Evolutionary conservation across 1,140 invertebrate species (phyloP), one percentile per base, ranked within the genome.

Genomic region (Drosophila subobscura): DNA sequence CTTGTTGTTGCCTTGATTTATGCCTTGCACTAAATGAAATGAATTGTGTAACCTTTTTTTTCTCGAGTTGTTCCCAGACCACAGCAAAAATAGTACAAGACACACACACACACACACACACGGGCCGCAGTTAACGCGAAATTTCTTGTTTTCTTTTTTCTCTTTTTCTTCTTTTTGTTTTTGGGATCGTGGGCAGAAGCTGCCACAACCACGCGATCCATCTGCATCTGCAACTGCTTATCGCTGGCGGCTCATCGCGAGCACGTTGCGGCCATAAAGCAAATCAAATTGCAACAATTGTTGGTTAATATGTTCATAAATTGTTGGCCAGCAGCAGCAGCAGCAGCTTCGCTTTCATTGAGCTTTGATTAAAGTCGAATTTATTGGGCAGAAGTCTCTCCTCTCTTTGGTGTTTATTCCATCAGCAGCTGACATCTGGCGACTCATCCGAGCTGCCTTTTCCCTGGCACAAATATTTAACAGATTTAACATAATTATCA

Each of bases 271-370:
- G 71, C 75, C 71, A 88, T 88, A 88, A 88, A 88, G 74, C 81
- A 88, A 88, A 88, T 88, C 74, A 89, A 88, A 88, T 88, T 88
- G 83, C 83, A 88, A 89, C 83, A 88, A 88, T 88, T 88, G 83
- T 83, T 83, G 78, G 83, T 88, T 88, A 86, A 86, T 86, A 86
- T 88, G 83, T 86, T 86, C 83, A 86, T 86, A 86, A 88, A 86
- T 86, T 78, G 73, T 73, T 73, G 66, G 57, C 57, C 66, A 55
- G 56, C 70, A 71, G 60, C 16, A 20, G 16, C 16, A 20, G 16
- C 16, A 20, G 16, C 16, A 20, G 16, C 68, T 70, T 86, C 77
- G 74, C 80, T 85, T 86, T 85, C 80, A 86, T 85, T 85, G 64
- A 60, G 49, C 67, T 58, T 66, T 66, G 72, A 44, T 77, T 72